Evolutionary conservation across 2,797 vertebrate species (phyloP).

Genomic region (Halcyon chelicuti): DNA sequence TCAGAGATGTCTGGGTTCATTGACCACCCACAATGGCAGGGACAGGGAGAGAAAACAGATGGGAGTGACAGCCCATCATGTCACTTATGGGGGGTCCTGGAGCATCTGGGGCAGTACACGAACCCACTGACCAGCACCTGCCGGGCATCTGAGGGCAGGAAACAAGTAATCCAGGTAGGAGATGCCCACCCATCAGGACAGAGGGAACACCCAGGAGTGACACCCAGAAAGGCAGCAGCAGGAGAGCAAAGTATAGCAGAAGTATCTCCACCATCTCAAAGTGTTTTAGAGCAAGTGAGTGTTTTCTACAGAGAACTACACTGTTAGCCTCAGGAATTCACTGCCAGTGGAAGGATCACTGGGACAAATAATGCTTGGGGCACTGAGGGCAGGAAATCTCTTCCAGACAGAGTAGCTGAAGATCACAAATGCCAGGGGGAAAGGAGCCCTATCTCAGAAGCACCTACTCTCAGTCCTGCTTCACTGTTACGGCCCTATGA

Average conservation of each 20-base stretch:
- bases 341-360: background rate
- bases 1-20: background rate
- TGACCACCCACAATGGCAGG: background rate
- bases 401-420: background rate
- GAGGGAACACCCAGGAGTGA: background rate
- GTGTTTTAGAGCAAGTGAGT: background rate
- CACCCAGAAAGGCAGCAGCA: background rate
- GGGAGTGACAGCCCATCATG: background rate
- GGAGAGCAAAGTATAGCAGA: background rate
- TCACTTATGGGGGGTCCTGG: background rate
- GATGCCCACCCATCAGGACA: background rate
- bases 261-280: background rate
- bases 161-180: background rate
- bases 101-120: background rate
- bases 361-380: background rate
- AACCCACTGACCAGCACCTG: background rate
- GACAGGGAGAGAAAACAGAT: background rate
- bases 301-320: background rate
- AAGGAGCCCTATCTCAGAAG: background rate
- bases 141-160: background rate
- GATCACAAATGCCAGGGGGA: background rate
- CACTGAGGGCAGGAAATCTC: background rate
- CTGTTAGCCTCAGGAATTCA: background rate
- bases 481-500: accelerated
- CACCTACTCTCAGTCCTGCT: background rate